Conservation (phyloP, 1,140 invertebrate species). For the Drosophila repletoides region DNA sequence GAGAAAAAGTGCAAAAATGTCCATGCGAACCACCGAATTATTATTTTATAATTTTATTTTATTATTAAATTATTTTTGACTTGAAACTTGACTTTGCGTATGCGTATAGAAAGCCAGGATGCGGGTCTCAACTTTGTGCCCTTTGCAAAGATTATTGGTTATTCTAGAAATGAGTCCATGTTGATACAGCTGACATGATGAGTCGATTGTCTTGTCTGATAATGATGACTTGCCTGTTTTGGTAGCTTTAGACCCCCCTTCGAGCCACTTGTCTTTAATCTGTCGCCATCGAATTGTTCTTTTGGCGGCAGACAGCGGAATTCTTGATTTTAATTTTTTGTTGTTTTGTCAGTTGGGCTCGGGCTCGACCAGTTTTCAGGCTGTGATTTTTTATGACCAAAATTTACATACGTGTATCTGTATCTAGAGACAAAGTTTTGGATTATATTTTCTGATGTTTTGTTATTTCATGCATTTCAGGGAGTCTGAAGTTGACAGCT, state of each 20-base stretch:
- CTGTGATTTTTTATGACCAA: neutral
- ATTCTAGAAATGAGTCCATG: neutral
- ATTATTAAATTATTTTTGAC: too few species aligned
- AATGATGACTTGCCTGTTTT: conserved; percentile 27
- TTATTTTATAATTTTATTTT: too few species aligned
- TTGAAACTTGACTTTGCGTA: too few species aligned
- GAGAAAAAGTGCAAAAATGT: too few species aligned
- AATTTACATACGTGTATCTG: conserved; percentile 10
- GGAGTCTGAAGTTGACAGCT: neutral
- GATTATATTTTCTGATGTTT: too few species aligned
- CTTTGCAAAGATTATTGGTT: neutral
- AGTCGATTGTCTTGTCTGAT: neutral
- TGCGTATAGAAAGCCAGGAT: too few species aligned
- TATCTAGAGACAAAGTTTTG: neutral
- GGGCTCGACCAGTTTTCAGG: conserved; percentile 2
- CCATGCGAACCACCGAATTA: too few species aligned
- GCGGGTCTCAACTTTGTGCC: neutral
- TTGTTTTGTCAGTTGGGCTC: too few species aligned
- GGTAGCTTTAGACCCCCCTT: neutral
- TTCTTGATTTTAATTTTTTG: too few species aligned
- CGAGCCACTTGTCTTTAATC: neutral
- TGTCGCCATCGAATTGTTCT: conserved; percentile 7
- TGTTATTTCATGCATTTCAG: neutral
- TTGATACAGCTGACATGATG: conserved; percentile 6
- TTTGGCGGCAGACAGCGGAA: conserved; percentile 5